Base-by-base conservation (phyloP, 1,140 invertebrate genomes). In the Thrips palmi region DNA sequence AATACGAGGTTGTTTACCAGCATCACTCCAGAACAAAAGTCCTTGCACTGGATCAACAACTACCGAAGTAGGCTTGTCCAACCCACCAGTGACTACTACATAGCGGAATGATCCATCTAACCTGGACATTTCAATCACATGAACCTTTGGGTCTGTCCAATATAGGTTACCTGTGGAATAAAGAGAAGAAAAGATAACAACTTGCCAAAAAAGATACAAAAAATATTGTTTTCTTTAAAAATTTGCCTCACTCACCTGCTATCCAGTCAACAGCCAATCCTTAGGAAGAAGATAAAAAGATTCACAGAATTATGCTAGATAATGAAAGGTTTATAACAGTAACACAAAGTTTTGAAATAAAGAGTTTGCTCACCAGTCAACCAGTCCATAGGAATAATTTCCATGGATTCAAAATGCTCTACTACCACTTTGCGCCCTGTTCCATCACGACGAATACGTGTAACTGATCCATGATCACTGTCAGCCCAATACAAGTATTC, bases 401-500 rank as follows among this genome's bases (percentile, higher is more conserved):
- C 68, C 31, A 70, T 60, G 10, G 60, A 55, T 41, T 70, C 66
- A 7, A 66, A 48, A 8, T 63, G 63, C 33, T 62, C 56, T 8
- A 74, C 51, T 57, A 75, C 56, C 17, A 65, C 60, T 47, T 73
- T 50, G 17, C 76, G 56, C 5, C 62, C 59, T 1, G 76, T 81
- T 14, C 86, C 81, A 58, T 87, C 81, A 34, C 83, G 64, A 44
- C 70, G 68, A 45, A 84, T 77, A 30, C 77, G 62, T 21, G 72
- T 77, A 11, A 87, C 74, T 12, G 62, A 67, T 29, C 78, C 78
- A 34, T 71, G 63, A 44, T 81, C 77, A 42, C 63, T 68, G 55
- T 88, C 83, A 28, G 77, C 72, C 81, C 82, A 88, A 55, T 79
- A 84, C 7, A 87, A 59, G 39, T 67, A 70, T 46, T 79, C 73